Evolutionary conservation across 2,797 vertebrate species (phyloP).

Genomic region (Artibeus jamaicensis): DNA sequence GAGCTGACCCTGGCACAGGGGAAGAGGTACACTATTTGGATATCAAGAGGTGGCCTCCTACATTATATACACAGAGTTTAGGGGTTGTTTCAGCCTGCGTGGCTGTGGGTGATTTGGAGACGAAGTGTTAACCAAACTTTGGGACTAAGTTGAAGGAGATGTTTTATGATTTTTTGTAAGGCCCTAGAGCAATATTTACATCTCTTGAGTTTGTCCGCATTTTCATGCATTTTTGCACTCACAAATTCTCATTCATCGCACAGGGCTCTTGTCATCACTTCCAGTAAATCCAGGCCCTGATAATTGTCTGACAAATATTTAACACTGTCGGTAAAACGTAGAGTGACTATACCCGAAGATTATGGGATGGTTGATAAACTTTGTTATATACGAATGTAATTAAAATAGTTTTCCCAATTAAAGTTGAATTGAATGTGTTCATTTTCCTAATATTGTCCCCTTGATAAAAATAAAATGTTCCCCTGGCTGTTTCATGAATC

Average conservation of each 20-base stretch:
- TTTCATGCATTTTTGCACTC: background rate
- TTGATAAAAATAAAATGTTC: background rate
- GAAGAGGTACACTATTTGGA: conserved; percentile 30
- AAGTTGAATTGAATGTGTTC: background rate
- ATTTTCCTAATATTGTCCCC: background rate
- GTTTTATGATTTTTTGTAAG: background rate
- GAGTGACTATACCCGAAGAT: background rate
- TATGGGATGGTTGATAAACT: background rate
- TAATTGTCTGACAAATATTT: background rate
- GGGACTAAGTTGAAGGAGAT: background rate
- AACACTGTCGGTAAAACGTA: background rate
- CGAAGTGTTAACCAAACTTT: background rate
- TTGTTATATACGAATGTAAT: background rate
- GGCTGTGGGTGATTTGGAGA: background rate
- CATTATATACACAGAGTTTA: background rate
- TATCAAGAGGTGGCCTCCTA: conserved; percentile 42
- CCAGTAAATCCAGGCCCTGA: background rate
- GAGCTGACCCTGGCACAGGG: conserved; percentile 52
- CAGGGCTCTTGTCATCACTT: background rate
- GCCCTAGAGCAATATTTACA: background rate
- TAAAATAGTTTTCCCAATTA: background rate
- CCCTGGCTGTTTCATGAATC: background rate
- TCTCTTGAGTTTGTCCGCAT: background rate
- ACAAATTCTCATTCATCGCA: background rate
- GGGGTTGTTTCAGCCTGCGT: background rate